phyloP scores from a whole-genome alignment of 1,140 invertebrate genomes.

The Notospermus geniculatus region DNA sequence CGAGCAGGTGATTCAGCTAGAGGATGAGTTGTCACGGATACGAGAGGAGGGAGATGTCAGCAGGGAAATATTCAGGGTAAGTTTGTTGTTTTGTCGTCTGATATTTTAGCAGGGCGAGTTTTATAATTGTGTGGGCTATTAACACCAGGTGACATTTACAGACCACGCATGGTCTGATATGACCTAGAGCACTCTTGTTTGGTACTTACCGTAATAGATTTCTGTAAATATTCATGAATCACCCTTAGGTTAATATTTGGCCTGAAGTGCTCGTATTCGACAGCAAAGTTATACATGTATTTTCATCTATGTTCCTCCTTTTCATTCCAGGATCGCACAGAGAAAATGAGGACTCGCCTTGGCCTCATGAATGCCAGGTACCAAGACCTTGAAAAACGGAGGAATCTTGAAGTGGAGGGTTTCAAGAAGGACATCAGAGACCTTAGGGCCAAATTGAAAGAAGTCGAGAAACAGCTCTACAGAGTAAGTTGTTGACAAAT shows the following conservation, averaged over 20 bases:
- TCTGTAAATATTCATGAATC: no score
- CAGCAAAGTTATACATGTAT: no score
- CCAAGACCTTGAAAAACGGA: slow-evolving; percentile 52
- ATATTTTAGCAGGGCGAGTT: neutral
- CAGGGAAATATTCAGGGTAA: slow-evolving; percentile 51
- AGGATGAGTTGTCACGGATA: slow-evolving; percentile 52
- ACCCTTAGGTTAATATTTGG: no score
- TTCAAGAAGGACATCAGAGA: slow-evolving; percentile 57
- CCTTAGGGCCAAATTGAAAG: slow-evolving; percentile 49
- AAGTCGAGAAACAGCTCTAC: slow-evolving; percentile 55
- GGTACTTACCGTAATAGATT: no score
- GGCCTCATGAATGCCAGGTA: slow-evolving; percentile 54
- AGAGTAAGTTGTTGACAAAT: slow-evolving; percentile 36
- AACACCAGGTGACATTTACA: no score
- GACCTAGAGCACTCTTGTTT: slow-evolving; percentile 2
- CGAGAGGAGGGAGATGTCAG: slow-evolving; percentile 54
- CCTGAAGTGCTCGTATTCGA: no score
- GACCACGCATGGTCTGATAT: no score
- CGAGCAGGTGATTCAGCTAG: slow-evolving; percentile 55
- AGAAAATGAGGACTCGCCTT: slow-evolving; percentile 52
- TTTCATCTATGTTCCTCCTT: no score
- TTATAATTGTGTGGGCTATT: neutral
- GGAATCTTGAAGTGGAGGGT: slow-evolving; percentile 56
- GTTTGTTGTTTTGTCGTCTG: slow-evolving; percentile 1
- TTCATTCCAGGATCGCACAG: slow-evolving; percentile 52